Conservation (phyloP, 2,797 vertebrate species). For the Streptopelia turtur region DNA sequence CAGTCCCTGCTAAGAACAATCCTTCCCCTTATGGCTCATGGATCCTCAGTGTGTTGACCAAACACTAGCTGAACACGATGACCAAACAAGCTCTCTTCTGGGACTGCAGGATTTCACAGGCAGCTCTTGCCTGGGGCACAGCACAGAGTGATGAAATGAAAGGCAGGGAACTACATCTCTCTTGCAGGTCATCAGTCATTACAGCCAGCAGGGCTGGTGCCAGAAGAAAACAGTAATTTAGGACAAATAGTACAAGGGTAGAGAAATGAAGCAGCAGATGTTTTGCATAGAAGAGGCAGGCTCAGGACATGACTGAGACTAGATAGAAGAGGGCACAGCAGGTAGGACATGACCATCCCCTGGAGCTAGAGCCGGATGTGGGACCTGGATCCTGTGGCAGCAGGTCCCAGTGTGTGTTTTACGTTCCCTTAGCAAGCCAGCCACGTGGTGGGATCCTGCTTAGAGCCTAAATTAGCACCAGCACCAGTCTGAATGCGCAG, state of each 20-base stretch:
- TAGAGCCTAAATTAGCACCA: neutral
- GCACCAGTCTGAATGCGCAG: neutral
- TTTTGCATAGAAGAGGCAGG: neutral
- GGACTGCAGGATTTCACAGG: neutral
- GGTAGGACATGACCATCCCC: neutral
- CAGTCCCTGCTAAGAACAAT: neutral
- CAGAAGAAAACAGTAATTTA: neutral
- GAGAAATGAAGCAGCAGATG: neutral
- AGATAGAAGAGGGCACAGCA: neutral
- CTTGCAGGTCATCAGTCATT: neutral
- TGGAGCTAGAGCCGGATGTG: accelerated
- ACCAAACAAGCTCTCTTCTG: neutral
- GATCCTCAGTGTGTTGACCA: accelerated
- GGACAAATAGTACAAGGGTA: neutral
- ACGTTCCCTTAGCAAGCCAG: neutral
- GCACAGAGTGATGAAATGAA: neutral
- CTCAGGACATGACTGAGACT: neutral
- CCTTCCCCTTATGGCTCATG: neutral
- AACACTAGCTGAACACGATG: neutral
- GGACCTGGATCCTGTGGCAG: neutral
- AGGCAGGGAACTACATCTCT: neutral
- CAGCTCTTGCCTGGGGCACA: neutral
- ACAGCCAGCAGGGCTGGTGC: neutral
- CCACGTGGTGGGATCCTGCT: neutral
- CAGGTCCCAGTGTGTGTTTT: neutral